Conservation (phyloP, 2,888 invertebrate genomes). For the Chironomus riparius region DNA sequence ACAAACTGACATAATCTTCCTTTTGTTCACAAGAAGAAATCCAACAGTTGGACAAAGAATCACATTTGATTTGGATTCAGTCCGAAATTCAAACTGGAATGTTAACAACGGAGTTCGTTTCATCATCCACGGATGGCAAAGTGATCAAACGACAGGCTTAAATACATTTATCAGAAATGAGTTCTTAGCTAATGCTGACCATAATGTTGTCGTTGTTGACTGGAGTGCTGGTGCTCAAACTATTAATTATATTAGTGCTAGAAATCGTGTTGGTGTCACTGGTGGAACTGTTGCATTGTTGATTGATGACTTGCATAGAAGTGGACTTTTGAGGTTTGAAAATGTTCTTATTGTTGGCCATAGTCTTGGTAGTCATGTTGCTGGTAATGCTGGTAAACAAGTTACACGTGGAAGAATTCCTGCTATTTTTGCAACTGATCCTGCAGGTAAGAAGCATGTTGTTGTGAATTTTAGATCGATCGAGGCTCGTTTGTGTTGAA, state of each 20-base stretch:
- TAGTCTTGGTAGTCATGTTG: constrained; percentile 51
- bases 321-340: neutral
- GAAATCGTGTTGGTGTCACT: constrained; percentile 36
- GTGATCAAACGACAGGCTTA: constrained; percentile 44
- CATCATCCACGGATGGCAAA: constrained; percentile 51
- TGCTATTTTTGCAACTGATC: constrained; percentile 43
- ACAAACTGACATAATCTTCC: constrained; percentile 38
- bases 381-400: constrained; percentile 49
- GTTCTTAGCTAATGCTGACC: constrained; percentile 47
- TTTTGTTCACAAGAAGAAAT: constrained; percentile 38
- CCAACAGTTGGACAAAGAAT: constrained; percentile 29
- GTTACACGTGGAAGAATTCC: constrained; percentile 46
- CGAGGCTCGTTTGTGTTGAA: too few relatives aligned
- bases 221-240: constrained; percentile 21
- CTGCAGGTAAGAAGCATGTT: constrained; percentile 26
- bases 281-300: constrained; percentile 34
- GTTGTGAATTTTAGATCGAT: too few relatives aligned
- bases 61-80: neutral
- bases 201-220: constrained; percentile 47
- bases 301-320: constrained; percentile 2
- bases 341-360: constrained; percentile 41
- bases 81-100: neutral
- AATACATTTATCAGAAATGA: constrained; percentile 38
- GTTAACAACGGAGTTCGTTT: constrained; percentile 27
- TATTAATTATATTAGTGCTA: constrained; percentile 49